Conservation (phyloP, 2,888 invertebrate species). For the Pecten maximus region DNA sequence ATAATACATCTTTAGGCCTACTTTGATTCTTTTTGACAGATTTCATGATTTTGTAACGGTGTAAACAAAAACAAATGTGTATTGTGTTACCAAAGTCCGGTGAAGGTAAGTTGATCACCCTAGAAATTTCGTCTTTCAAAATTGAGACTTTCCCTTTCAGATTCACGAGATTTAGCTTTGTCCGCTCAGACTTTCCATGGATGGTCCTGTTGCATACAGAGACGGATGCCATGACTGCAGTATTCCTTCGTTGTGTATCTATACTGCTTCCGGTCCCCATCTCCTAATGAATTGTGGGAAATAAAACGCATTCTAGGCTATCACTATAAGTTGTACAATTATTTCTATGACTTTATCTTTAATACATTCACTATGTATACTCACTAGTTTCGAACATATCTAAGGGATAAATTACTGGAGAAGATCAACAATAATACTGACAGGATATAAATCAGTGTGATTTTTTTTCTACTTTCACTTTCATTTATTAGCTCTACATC, state of each 20-base stretch:
- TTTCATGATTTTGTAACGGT: too few relatives aligned
- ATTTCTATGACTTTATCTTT: not conserved
- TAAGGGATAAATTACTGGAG: not conserved
- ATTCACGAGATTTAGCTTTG: slow-evolving; percentile 52
- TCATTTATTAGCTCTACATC: not conserved
- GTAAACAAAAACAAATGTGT: not conserved
- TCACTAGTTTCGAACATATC: not conserved
- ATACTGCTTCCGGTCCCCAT: slow-evolving; percentile 31
- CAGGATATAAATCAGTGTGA: not conserved
- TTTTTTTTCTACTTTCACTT: not conserved
- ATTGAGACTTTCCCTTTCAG: slow-evolving; percentile 46
- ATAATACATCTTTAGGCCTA: too few relatives aligned
- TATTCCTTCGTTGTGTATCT: not conserved
- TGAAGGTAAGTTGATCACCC: slow-evolving; percentile 51
- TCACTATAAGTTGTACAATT: too few relatives aligned
- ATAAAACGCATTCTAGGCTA: not conserved
- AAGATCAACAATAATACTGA: not conserved
- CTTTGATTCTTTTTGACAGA: too few relatives aligned
- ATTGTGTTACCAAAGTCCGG: slow-evolving; percentile 56
- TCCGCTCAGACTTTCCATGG: slow-evolving; percentile 56
- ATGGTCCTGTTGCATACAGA: slow-evolving; percentile 64
- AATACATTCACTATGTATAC: not conserved
- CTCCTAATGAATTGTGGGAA: not conserved
- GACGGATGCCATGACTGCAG: slow-evolving; percentile 60
- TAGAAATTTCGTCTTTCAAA: slow-evolving; percentile 54